Evolutionary conservation across 2,888 invertebrate genomes (phyloP), one percentile per base, ranked within the genome.

Genomic region (Cremastinae sp.): DNA sequence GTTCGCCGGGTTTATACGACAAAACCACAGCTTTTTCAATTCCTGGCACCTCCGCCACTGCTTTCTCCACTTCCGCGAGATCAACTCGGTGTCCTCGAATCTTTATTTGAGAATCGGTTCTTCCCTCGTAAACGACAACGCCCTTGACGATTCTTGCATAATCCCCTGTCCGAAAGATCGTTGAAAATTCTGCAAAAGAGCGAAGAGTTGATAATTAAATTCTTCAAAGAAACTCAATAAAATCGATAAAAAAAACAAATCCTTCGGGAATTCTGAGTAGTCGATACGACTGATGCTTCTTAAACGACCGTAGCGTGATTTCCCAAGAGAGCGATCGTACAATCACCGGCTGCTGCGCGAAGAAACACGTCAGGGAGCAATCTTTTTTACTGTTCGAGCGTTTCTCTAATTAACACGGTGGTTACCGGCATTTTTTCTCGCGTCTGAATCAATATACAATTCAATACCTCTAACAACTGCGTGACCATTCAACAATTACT

Each of bases 51-150:
- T 91, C 90, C 28, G 91, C 90, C 0, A 96, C 92, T 4, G 94
- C 94, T 75, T 93, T 93, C 84, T 97, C 96, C 0, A 97, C 94
- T 90, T 97, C 97, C 1, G 93, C 92, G 56, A 97, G 90, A 85
- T 97, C 96, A 0, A 97, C 96, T 8, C 97, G 91, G 85, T 97
- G 96, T 0, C 97, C 97, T 49, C 96, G 91, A 65, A 96, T 94
- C 91, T 96, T 97, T 41, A 95, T 92, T 88, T 97, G 97, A 0
- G 96, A 95, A 89, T 97, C 96, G 0, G 94, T 95, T 28, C 97
- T 92, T 0, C 97, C 97, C 81, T 96, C 95, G 85, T 93, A 96
- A 20, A 97, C 89, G 5, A 92, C 81, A 5, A 92, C 92, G 0
- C 93, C 94, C 80, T 95, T 94, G 61, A 93, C 91, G 0, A 96